A percentile compares a stretch with the other conserved stretches of the same genome.
Conservation (phyloP, 2,797 vertebrate species). For the Threskiornis aethiopicus region DNA sequence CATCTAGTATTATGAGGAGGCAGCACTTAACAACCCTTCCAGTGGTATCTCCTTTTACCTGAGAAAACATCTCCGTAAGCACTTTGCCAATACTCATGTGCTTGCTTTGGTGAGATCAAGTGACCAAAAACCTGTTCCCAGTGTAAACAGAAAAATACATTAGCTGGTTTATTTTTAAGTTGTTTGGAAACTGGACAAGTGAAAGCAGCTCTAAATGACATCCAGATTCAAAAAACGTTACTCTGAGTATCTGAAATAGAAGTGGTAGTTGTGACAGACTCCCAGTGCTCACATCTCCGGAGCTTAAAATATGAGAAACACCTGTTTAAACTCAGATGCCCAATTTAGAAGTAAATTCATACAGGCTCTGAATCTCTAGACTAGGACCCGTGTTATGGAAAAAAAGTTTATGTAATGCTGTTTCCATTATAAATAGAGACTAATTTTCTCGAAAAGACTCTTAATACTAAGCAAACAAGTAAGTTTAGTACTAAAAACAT, state of each 20-base stretch:
- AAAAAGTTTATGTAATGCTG: constrained; percentile 23
- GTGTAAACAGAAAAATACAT: neutral
- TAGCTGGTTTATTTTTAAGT: constrained; percentile 14
- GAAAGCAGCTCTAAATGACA: constrained; percentile 17
- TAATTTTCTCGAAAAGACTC: constrained; percentile 53
- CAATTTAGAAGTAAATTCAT: constrained; percentile 27
- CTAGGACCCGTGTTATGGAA: constrained; percentile 1
- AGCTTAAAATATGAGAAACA: constrained; percentile 25
- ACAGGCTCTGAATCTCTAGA: neutral
- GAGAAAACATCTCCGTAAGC: neutral
- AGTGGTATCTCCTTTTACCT: neutral
- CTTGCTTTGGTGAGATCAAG: neutral
- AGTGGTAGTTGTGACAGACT: neutral
- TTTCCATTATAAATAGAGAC: constrained; percentile 38
- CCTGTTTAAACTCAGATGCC: constrained; percentile 21
- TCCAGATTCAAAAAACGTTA: neutral
- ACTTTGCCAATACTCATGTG: neutral
- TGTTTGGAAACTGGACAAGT: constrained; percentile 34
- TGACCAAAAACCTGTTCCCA: neutral
- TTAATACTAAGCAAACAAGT: constrained; percentile 55
- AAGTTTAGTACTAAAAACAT: constrained; percentile 65
- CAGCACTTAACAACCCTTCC: neutral
- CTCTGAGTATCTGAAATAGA: constrained; percentile 1
- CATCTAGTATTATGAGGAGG: neutral
- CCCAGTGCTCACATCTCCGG: neutral